Evolutionary conservation across 2,888 invertebrate species (phyloP).

Genomic region (Drosophila mulleri): DNA sequence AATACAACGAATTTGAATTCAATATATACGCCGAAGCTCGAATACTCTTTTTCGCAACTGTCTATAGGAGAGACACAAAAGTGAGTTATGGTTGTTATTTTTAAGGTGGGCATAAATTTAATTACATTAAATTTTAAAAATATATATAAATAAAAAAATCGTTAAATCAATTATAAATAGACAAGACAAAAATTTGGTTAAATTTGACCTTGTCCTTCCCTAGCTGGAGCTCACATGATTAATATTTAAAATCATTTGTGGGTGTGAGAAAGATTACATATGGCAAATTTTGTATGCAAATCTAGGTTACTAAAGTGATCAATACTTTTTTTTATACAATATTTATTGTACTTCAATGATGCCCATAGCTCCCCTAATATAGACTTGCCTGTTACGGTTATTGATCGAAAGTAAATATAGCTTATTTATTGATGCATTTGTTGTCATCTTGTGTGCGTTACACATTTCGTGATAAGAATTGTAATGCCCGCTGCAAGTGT

Average conservation of each 20-base stretch:
- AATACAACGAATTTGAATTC: background rate
- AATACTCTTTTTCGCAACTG: background rate
- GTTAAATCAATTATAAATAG: too few species aligned
- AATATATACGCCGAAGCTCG: background rate
- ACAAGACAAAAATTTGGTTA: too few species aligned
- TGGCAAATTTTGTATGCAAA: background rate
- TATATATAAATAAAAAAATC: too few species aligned
- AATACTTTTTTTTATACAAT: too few species aligned
- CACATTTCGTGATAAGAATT: background rate
- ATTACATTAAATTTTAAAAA: too few species aligned
- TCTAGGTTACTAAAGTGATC: background rate
- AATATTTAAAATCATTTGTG: too few species aligned
- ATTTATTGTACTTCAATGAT: too few species aligned
- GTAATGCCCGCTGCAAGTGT: background rate
- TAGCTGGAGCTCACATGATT: background rate
- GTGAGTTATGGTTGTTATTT: too few species aligned
- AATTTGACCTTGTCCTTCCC: background rate
- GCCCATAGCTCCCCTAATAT: background rate
- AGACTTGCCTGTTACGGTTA: background rate
- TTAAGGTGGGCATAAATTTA: too few species aligned
- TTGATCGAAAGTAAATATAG: background rate
- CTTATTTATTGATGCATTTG: background rate
- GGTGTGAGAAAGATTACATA: background rate
- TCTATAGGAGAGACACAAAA: too few species aligned
- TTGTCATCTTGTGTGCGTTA: background rate